These are phyloP conservation scores for Prosopocoilus inquinatus DNA, from an alignment of 2,888 invertebrate species.

Conservation along the genomic window DNA sequence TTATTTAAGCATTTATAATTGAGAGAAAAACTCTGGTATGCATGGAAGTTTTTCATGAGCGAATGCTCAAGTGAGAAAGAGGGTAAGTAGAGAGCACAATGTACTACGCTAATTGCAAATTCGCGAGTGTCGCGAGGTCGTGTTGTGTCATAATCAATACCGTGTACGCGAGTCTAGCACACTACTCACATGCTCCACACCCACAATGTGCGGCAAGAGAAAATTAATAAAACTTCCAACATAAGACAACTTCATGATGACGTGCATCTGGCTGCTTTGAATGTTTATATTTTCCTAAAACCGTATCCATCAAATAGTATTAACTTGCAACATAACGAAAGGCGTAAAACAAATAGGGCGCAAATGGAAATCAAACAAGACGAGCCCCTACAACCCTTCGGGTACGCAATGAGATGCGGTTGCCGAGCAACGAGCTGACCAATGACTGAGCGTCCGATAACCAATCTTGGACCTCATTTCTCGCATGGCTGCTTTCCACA, in stretches of 20 bases:
- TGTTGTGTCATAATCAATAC: conserved; percentile 30
- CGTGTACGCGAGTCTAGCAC: conserved; percentile 7
- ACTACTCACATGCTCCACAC: background rate
- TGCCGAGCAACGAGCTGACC: conserved; percentile 46
- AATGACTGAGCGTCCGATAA: conserved; percentile 50
- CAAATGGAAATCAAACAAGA: conserved; percentile 45
- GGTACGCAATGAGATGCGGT: conserved; percentile 28
- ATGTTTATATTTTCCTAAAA: too few species aligned
- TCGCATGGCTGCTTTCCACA: conserved; percentile 47
- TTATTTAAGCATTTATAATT: too few species aligned
- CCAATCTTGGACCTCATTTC: conserved; percentile 53
- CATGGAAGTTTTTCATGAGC: too few species aligned
- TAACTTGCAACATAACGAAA: conserved; percentile 23
- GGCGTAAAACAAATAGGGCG: conserved; percentile 28
- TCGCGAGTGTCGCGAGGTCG: conserved; percentile 28
- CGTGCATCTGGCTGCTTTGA: too few species aligned
- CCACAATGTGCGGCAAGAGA: too few species aligned
- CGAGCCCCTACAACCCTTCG: conserved; percentile 26
- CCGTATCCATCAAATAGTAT: too few species aligned
- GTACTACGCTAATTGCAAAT: conserved; percentile 24
- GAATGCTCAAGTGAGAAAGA: too few species aligned
- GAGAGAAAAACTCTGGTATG: too few species aligned
- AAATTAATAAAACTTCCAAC: too few species aligned
- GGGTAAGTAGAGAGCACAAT: conserved; percentile 1
- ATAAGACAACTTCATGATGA: too few species aligned